These are phyloP conservation scores for Diarsia dahlii DNA, from an alignment of 2,888 invertebrate species.

Conservation along the genomic window DNA sequence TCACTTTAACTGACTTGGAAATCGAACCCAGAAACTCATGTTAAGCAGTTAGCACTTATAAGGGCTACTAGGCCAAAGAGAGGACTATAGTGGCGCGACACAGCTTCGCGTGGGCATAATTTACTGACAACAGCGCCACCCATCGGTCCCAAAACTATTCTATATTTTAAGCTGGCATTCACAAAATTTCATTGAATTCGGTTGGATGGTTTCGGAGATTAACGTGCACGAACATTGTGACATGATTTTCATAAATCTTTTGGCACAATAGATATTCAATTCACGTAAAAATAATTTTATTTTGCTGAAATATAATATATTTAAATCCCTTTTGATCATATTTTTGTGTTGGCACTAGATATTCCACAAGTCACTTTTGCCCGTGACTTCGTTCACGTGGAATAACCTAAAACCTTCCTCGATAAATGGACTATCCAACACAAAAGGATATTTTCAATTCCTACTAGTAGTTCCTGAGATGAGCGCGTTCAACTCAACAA, in stretches of 20 bases:
- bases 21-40: too few relatives aligned
- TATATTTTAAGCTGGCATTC: background rate
- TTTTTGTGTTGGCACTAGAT: background rate
- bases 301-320: background rate
- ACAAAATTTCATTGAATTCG: background rate
- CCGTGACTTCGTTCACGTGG: too few relatives aligned
- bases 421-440: too few relatives aligned
- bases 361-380: background rate
- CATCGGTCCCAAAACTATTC: background rate
- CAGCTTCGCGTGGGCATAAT: background rate
- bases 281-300: too few relatives aligned
- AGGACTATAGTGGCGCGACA: background rate
- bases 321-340: background rate
- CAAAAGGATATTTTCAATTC: too few relatives aligned
- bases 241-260: background rate
- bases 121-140: background rate
- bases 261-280: background rate
- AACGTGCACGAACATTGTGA: background rate
- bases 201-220: too few relatives aligned
- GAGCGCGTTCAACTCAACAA: too few relatives aligned
- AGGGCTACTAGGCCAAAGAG: background rate
- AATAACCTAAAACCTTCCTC: too few relatives aligned
- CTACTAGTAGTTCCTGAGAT: too few relatives aligned
- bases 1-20: too few relatives aligned
- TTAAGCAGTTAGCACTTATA: background rate